Evolutionary conservation across 2,888 invertebrate genomes (phyloP).

Genomic region (Zaprionus obscuricornis): DNA sequence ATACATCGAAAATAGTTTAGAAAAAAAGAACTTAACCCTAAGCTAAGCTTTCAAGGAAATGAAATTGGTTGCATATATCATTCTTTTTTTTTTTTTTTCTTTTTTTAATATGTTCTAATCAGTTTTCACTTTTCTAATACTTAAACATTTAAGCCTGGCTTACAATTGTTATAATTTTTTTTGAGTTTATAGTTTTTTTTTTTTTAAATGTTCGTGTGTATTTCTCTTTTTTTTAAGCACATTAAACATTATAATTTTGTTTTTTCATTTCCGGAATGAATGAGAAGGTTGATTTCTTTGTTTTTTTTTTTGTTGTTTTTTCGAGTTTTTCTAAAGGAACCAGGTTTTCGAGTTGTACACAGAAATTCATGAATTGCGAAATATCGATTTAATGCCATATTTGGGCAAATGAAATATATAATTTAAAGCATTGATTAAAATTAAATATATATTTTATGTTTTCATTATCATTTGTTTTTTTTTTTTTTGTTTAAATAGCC

Average conservation of each 20-base stretch:
- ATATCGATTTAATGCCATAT: constrained; percentile 33
- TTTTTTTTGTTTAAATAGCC: too few species aligned
- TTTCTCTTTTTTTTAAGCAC: constrained; percentile 31
- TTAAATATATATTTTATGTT: neutral
- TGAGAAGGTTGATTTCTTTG: constrained; percentile 41
- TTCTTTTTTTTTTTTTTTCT: constrained; percentile 7
- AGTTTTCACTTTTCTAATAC: constrained; percentile 57
- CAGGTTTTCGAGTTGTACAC: constrained; percentile 34
- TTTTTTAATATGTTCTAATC: constrained; percentile 12
- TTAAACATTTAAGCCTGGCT: constrained; percentile 68
- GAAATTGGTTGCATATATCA: constrained; percentile 32
- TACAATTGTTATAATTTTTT: constrained; percentile 36
- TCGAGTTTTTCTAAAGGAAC: constrained; percentile 25
- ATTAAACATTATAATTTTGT: constrained; percentile 34
- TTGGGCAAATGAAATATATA: constrained; percentile 38
- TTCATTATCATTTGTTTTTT: neutral
- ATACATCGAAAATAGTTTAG: constrained; percentile 54
- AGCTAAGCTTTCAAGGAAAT: constrained; percentile 74
- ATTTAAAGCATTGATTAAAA: constrained; percentile 26
- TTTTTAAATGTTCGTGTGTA: constrained; percentile 11
- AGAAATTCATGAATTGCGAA: constrained; percentile 27
- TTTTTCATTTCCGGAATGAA: constrained; percentile 77
- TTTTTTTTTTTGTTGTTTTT: constrained; percentile 19
- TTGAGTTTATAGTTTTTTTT: constrained; percentile 6
- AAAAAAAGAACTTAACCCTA: constrained; percentile 51